Conservation (phyloP, 2,113 vertebrate genomes). For the Oreochromis aureus region DNA sequence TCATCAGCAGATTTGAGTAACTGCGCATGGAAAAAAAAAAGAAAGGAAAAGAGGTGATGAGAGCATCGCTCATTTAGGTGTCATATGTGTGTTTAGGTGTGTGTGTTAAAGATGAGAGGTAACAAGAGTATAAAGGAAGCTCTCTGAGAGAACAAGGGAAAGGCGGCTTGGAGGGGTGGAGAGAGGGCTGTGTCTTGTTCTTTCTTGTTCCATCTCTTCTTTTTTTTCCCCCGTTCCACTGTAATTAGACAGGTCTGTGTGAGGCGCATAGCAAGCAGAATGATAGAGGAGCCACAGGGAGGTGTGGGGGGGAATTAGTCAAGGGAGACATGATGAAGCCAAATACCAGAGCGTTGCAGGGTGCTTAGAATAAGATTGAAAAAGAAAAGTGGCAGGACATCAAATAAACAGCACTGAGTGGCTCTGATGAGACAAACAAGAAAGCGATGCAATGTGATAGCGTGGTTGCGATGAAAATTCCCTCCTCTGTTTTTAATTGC, state of each 20-base stretch:
- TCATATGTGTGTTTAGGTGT: neutral
- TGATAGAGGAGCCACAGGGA: constrained; percentile 30
- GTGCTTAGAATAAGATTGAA: constrained; percentile 27
- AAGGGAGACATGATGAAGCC: constrained; percentile 32
- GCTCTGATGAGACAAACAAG: constrained; percentile 14
- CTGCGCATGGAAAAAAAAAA: neutral
- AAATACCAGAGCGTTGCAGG: constrained; percentile 23
- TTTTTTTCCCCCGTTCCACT: neutral
- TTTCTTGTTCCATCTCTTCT: constrained; percentile 3
- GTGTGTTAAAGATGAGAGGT: neutral
- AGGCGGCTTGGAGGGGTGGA: neutral
- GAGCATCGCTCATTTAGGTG: neutral
- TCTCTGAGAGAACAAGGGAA: neutral
- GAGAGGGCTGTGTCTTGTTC: constrained; percentile 15
- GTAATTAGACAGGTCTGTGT: constrained; percentile 65
- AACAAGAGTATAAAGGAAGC: neutral
- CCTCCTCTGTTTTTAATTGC: constrained; percentile 26
- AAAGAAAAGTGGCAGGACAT: constrained; percentile 11
- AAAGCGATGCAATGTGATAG: constrained; percentile 4
- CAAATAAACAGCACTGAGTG: constrained; percentile 11
- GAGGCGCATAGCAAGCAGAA: constrained; percentile 56
- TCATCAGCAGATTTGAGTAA: constrained; percentile 48
- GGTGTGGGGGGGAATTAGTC: neutral
- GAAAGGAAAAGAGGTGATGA: neutral
- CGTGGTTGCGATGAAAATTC: neutral